These are phyloP conservation scores for Sander vitreus DNA, from an alignment of 2,113 vertebrate genomes.

Conservation along the genomic window DNA sequence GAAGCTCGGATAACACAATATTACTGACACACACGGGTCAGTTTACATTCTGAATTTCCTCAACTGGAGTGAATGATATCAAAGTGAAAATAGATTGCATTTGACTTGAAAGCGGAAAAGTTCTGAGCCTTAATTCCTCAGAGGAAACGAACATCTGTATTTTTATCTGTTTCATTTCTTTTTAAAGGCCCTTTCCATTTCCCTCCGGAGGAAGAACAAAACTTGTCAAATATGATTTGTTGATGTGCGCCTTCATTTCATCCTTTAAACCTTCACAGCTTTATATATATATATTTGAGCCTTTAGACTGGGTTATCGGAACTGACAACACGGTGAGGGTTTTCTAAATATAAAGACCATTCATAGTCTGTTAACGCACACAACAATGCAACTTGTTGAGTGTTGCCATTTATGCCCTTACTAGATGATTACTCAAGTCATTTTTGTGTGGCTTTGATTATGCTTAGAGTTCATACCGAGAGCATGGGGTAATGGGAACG, in stretches of 20 bases:
- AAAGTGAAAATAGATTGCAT: slow-evolving; percentile 61
- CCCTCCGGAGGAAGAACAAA: slow-evolving; percentile 57
- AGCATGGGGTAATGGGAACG: slow-evolving; percentile 15
- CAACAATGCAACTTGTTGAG: slow-evolving; percentile 29
- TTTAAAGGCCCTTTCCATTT: slow-evolving; percentile 37
- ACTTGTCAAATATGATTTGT: slow-evolving; percentile 70
- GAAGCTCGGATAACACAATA: slow-evolving; percentile 2
- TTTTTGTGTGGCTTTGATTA: slow-evolving; percentile 36
- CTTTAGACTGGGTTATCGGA: slow-evolving; percentile 42
- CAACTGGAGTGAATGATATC: slow-evolving; percentile 44
- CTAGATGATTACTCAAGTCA: slow-evolving; percentile 12
- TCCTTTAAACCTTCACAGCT: slow-evolving; percentile 38
- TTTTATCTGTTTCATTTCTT: slow-evolving; percentile 63
- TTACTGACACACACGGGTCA: slow-evolving; percentile 30
- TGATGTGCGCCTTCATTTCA: slow-evolving; percentile 53
- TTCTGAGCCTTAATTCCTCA: slow-evolving; percentile 55
- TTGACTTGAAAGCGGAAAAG: slow-evolving; percentile 64
- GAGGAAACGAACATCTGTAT: slow-evolving; percentile 60
- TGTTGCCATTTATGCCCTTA: not conserved
- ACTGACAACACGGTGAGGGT: slow-evolving; percentile 30
- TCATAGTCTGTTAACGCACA: not conserved
- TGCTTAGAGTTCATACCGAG: slow-evolving; percentile 2
- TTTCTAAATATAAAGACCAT: slow-evolving; percentile 39
- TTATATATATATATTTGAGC: slow-evolving; percentile 11
- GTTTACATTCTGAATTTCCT: slow-evolving; percentile 44